A percentile compares a stretch with the other conserved stretches of the same genome.
phyloP scores from a whole-genome alignment of 2,113 vertebrate species.

The Ibidorhyncha struthersii region DNA sequence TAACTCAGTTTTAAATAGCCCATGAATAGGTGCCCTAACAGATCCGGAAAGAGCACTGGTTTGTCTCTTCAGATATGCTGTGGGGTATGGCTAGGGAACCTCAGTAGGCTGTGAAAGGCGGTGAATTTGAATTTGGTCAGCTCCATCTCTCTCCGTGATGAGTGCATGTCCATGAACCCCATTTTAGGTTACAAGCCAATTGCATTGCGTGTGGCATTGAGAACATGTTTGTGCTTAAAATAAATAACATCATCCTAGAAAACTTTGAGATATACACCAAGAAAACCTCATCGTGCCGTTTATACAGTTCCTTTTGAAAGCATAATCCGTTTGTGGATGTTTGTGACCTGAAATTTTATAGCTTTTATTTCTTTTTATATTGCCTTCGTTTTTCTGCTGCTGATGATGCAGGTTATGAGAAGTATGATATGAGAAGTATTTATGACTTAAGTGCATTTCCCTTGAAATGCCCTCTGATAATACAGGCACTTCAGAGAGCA shows the following conservation, averaged over 20 bases:
- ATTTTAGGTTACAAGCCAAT: not conserved
- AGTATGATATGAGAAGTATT: not conserved
- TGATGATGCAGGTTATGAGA: not conserved
- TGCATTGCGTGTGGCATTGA: not conserved
- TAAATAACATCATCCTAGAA: not conserved
- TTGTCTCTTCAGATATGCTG: not conserved
- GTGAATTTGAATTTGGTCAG: not conserved
- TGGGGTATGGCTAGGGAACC: not conserved
- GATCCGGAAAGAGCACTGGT: not conserved
- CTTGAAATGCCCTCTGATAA: not conserved
- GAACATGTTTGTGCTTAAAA: not conserved
- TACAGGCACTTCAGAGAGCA: not conserved
- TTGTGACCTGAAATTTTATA: not conserved
- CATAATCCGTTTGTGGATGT: not conserved
- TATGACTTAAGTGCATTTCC: not conserved
- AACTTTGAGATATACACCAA: not conserved
- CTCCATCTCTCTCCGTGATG: not conserved
- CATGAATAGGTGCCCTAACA: not conserved
- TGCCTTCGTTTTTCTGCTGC: not conserved
- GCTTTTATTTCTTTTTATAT: not conserved
- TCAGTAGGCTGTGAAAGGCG: not conserved
- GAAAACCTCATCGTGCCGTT: not conserved
- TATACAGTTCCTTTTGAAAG: not conserved
- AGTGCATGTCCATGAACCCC: not conserved
- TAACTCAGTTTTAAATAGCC: not conserved